Evolutionary conservation across 1,140 invertebrate genomes (phyloP).

Genomic region (Megalonaias nervosa): DNA sequence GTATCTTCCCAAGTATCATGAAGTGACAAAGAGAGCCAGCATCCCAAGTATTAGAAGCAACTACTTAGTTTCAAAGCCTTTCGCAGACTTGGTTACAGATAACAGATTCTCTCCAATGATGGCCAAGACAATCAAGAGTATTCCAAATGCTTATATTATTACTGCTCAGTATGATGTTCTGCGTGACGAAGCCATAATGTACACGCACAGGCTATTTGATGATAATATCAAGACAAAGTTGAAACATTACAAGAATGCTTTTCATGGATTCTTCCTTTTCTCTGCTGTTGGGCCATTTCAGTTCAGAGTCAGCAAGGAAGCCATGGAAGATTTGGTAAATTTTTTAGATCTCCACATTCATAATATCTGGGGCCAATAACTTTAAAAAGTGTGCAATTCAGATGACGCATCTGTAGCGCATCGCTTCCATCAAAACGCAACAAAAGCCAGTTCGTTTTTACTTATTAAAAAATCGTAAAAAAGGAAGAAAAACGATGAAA

Average conservation of each 20-base stretch:
- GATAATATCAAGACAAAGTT: slow-evolving; percentile 51
- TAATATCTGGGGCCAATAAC: too few species aligned
- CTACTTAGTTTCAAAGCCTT: slow-evolving; percentile 28
- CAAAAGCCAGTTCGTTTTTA: too few species aligned
- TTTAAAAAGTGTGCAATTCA: too few species aligned
- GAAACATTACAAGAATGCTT: slow-evolving; percentile 55
- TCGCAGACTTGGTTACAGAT: slow-evolving; percentile 42
- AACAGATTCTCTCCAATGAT: slow-evolving; percentile 54
- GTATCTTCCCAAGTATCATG: slow-evolving; percentile 42
- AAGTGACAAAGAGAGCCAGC: slow-evolving; percentile 42
- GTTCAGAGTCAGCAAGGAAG: slow-evolving; percentile 43
- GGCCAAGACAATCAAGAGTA: slow-evolving; percentile 25
- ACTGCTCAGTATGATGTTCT: slow-evolving; percentile 65
- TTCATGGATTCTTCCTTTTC: slow-evolving; percentile 64
- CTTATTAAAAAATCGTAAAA: too few species aligned
- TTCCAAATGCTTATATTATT: slow-evolving; percentile 58
- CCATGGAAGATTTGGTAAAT: slow-evolving; percentile 48
- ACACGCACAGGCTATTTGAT: slow-evolving; percentile 50
- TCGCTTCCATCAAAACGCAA: too few species aligned
- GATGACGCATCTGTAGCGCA: too few species aligned
- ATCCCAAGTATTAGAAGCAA: background rate
- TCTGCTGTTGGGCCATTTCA: slow-evolving; percentile 50
- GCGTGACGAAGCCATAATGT: slow-evolving; percentile 64
- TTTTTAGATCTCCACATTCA: slow-evolving; percentile 23
- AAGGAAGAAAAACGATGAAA: too few species aligned